Conservation (phyloP, 1,140 invertebrate genomes). For the Prorops nasuta region DNA sequence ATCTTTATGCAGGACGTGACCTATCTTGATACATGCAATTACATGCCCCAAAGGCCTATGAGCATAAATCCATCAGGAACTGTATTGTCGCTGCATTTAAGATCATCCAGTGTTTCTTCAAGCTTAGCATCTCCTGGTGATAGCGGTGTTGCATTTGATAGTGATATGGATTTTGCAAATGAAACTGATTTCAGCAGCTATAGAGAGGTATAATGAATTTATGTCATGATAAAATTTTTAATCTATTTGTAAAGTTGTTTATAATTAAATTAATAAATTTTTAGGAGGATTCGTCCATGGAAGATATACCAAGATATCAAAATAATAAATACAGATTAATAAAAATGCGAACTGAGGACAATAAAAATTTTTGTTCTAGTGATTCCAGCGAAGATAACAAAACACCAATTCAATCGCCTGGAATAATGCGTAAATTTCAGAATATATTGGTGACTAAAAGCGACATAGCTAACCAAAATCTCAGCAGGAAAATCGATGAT, state of each 20-base stretch:
- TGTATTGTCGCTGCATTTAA: constrained; percentile 46
- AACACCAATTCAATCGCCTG: constrained; percentile 42
- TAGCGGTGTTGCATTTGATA: constrained; percentile 53
- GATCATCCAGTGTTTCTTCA: constrained; percentile 49
- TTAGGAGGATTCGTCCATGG: constrained; percentile 50
- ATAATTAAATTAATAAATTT: constrained; percentile 13
- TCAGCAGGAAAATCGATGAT: constrained; percentile 44
- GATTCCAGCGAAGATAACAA: constrained; percentile 51
- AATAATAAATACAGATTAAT: constrained; percentile 46
- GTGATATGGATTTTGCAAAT: constrained; percentile 51
- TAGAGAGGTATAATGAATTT: constrained; percentile 39
- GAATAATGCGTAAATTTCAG: constrained; percentile 36
- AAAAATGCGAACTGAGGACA: constrained; percentile 35
- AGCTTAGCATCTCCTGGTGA: constrained; percentile 55
- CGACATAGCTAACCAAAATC: constrained; percentile 64
- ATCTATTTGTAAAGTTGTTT: constrained; percentile 6
- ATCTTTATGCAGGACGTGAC: constrained; percentile 47
- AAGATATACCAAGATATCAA: constrained; percentile 47
- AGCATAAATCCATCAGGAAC: constrained; percentile 52
- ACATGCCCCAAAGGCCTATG: constrained; percentile 56
- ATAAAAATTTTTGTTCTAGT: constrained; percentile 47
- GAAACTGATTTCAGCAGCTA: constrained; percentile 53
- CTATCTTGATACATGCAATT: constrained; percentile 52
- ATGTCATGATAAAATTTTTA: background rate
- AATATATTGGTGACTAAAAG: constrained; percentile 49